These are phyloP conservation scores for Conus ventricosus DNA, from an alignment of 1,140 invertebrate species.

Conservation along the genomic window DNA sequence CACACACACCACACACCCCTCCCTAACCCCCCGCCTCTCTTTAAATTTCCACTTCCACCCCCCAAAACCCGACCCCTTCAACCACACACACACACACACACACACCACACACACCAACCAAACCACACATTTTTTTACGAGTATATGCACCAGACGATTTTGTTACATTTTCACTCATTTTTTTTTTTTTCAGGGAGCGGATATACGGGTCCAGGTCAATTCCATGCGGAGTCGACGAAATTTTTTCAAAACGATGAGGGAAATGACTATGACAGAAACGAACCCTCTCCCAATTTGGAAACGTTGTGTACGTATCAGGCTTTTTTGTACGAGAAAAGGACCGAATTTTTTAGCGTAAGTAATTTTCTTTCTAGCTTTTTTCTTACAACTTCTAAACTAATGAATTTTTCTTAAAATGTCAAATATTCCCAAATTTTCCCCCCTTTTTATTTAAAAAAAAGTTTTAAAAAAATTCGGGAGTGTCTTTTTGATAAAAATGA, in stretches of 20 bases:
- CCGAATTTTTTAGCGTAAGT: neutral
- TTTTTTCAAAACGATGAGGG: conserved; percentile 52
- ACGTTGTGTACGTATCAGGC: conserved; percentile 59
- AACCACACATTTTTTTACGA: too few species aligned
- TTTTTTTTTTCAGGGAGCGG: conserved; percentile 42
- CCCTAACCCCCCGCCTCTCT: too few species aligned
- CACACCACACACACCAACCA: too few species aligned
- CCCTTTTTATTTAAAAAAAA: neutral
- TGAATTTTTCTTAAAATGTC: too few species aligned
- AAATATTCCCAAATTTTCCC: neutral
- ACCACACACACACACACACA: too few species aligned
- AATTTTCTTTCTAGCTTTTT: neutral
- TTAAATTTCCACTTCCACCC: too few species aligned
- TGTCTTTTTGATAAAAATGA: neutral
- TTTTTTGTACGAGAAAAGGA: conserved; percentile 53
- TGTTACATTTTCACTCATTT: too few species aligned
- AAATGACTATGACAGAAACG: conserved; percentile 23
- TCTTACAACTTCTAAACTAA: neutral
- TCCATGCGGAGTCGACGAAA: neutral
- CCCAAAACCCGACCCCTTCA: too few species aligned
- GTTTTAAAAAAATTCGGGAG: neutral
- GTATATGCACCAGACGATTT: too few species aligned
- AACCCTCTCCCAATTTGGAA: conserved; percentile 48
- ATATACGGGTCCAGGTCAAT: conserved; percentile 56
- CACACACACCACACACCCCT: too few species aligned